Base-by-base conservation (phyloP, 2,888 invertebrate genomes). In the Tethea ocularis region DNA sequence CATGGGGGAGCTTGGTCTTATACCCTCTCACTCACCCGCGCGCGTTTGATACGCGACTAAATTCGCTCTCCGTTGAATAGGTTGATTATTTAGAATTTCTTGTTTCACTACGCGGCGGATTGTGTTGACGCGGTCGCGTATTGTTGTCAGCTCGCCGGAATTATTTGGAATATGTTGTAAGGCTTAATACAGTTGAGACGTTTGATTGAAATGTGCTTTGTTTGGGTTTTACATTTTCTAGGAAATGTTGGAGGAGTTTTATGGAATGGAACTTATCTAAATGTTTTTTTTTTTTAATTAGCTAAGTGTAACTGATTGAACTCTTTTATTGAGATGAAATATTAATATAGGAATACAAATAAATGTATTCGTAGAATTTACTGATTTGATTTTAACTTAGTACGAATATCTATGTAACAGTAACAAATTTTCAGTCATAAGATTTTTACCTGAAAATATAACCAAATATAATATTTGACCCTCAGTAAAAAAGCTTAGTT, bases 1-100 rank as follows among this genome's bases (percentile, higher is more conserved):
- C 82, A 89, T 89, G 89, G 91, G 89, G 90, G 89, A 84, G 89
- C 89, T 89, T 89, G 89, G 86, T 88, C 89, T 81, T 80, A 87
- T 89, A 89, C 90, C 89, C 90, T 88, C 88, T 89, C 91, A 75
- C 91, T 87, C 91, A 83, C 90, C 89, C 90, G 86, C 83, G 76
- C 76, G 64, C 67, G 66, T 86, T 84, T 85, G 89, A 86, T 87
- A 87, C 87, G 88, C 86, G 83, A 87, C 87, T 87, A 84, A 88
- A 87, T 86, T 88, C 87, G 84, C 87, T 87, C 86, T 88, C 86
- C 86, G 84, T 29, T 82, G 84, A 87, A 87, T 86, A 84, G 87
- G 84, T 89, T 90, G 87, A 90, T 90, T 90, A 90, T 90, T 89
- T 85, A 84, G 84, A 88, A 88, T 88, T 87, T 87, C 84, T 86